Percentiles rank a stretch among this genome's conserved stretches.
phyloP scores from a whole-genome alignment of 1,140 invertebrate species.

The Melitaea cinxia region DNA sequence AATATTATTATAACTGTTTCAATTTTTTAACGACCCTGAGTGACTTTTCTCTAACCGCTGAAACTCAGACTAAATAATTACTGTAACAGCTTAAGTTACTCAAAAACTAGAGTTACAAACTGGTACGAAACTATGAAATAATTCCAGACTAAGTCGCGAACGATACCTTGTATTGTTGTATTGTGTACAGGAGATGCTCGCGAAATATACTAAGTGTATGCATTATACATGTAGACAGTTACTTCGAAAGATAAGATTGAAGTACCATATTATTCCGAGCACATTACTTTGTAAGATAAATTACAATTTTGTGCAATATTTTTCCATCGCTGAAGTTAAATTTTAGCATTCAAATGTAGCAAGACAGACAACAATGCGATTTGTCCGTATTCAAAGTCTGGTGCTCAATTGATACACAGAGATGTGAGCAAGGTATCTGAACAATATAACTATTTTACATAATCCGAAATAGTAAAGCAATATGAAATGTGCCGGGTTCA shows the following conservation, averaged over 20 bases:
- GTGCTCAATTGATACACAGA: slow-evolving; percentile 17
- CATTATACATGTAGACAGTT: neutral
- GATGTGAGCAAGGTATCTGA: slow-evolving; percentile 4
- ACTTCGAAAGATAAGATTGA: neutral
- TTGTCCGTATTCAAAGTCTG: neutral
- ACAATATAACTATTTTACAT: slow-evolving; percentile 21
- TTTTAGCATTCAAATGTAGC: neutral
- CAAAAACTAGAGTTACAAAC: neutral
- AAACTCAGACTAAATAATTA: no score
- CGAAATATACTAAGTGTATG: neutral
- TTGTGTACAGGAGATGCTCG: neutral
- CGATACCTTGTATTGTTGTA: neutral
- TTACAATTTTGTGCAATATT: neutral
- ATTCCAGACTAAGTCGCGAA: neutral
- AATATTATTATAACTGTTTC: no score
- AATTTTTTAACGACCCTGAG: no score
- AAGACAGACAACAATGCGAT: neutral
- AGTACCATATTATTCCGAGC: neutral
- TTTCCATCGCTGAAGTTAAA: neutral
- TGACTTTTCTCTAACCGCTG: no score
- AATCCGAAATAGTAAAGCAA: slow-evolving; percentile 19
- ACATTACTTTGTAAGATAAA: neutral
- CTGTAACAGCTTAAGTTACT: no score
- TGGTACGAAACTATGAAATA: neutral
- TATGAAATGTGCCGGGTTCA: slow-evolving; percentile 24